Percentiles rank a stretch among this genome's conserved stretches.
These are phyloP conservation scores for Chlamydotis undulata DNA, from an alignment of 2,113 vertebrate genomes.

Conservation along the genomic window DNA sequence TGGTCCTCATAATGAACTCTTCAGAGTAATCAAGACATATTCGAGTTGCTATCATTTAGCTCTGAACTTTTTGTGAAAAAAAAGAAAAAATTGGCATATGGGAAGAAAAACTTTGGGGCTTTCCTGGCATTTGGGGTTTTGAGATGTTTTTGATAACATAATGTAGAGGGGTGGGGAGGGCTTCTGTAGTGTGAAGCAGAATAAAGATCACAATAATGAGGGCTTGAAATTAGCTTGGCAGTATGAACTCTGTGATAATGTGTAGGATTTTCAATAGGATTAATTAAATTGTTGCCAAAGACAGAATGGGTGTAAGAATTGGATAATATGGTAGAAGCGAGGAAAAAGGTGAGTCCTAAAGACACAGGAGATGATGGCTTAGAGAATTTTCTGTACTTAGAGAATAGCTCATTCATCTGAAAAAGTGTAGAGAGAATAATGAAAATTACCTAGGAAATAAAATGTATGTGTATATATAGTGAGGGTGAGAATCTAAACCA, in stretches of 20 bases:
- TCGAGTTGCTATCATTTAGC: background rate
- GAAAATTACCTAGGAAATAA: conserved; percentile 50
- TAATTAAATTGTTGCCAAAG: conserved; percentile 20
- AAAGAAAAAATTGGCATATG: background rate
- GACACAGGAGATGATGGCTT: background rate
- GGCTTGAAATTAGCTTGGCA: background rate
- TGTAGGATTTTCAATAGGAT: background rate
- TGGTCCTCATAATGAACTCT: background rate
- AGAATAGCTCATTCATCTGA: conserved; percentile 10
- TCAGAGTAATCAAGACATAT: background rate
- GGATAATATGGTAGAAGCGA: background rate
- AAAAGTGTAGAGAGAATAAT: background rate
- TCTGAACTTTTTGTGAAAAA: background rate
- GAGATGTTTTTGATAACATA: background rate
- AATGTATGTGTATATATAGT: background rate
- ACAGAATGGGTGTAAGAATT: background rate
- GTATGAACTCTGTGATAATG: background rate
- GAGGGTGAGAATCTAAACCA: background rate
- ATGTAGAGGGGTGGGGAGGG: background rate
- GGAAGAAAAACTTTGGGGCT: background rate
- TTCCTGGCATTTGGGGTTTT: background rate
- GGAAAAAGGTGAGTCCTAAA: background rate
- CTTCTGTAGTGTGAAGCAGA: conserved; percentile 10
- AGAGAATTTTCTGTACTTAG: background rate
- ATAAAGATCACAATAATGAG: conserved; percentile 18